These are phyloP conservation scores for Acheta domesticus DNA, from an alignment of 2,888 invertebrate species.

Conservation along the genomic window DNA sequence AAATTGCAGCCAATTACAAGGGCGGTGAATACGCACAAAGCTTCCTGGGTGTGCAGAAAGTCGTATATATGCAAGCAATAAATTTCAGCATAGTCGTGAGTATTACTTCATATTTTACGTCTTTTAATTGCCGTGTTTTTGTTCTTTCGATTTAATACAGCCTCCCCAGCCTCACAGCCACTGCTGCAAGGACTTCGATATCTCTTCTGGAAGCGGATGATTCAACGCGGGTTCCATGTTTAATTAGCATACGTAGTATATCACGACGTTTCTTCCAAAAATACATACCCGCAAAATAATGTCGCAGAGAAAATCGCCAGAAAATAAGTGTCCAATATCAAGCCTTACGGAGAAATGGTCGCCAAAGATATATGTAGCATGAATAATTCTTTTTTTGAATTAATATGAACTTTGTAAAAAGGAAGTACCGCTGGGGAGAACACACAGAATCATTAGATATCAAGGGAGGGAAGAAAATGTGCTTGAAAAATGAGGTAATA, in stretches of 20 bases:
- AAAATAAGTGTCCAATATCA: constrained; percentile 6
- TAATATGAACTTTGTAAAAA: constrained; percentile 1
- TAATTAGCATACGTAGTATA: constrained; percentile 18
- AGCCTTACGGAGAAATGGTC: neutral
- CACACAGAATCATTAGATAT: neutral
- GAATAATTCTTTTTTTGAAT: constrained; percentile 7
- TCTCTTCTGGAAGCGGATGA: neutral
- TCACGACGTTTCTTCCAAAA: neutral
- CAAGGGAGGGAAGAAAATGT: neutral
- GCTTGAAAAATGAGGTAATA: too few species aligned
- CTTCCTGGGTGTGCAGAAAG: constrained; percentile 1
- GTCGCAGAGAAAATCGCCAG: constrained; percentile 8
- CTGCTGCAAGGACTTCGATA: neutral
- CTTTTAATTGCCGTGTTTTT: constrained; percentile 18
- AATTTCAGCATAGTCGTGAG: constrained; percentile 10
- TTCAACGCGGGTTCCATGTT: neutral
- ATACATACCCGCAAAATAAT: constrained; percentile 5
- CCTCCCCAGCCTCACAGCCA: neutral
- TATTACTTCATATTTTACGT: constrained; percentile 18
- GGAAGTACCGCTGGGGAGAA: neutral
- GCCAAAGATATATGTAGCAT: neutral
- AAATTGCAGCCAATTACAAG: constrained; percentile 9
- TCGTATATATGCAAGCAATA: constrained; percentile 7
- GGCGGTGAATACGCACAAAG: neutral
- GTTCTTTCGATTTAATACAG: neutral